Evolutionary conservation across 1,140 invertebrate species (phyloP).

Genomic region (Lasioglossum baleicum): DNA sequence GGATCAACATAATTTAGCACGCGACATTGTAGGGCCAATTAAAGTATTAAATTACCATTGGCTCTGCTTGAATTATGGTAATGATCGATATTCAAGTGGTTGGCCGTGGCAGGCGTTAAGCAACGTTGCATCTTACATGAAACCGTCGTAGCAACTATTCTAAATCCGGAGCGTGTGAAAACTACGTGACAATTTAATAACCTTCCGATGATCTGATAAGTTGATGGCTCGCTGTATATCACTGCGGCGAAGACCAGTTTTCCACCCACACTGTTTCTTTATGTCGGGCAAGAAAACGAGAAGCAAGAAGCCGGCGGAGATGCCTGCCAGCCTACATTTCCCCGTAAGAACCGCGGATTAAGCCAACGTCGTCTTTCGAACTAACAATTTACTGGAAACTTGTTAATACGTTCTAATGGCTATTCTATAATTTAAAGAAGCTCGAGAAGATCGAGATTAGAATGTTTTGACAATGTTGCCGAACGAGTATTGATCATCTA

Average conservation of each 20-base stretch:
- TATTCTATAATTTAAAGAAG: too few species aligned
- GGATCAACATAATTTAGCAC: background rate
- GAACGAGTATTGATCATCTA: too few species aligned
- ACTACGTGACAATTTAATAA: conserved; percentile 66
- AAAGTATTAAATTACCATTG: conserved; percentile 24
- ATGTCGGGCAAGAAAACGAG: conserved; percentile 16
- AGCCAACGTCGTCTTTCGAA: background rate
- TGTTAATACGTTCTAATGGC: too few species aligned
- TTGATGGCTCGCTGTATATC: conserved; percentile 42
- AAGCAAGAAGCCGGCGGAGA: conserved; percentile 21
- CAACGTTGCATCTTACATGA: conserved; percentile 9
- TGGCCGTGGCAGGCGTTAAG: background rate
- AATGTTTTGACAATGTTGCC: too few species aligned
- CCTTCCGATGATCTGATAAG: conserved; percentile 57
- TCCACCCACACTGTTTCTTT: conserved; percentile 55
- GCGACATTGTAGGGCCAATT: background rate
- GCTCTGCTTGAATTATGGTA: conserved; percentile 16
- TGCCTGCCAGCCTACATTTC: background rate
- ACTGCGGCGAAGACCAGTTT: conserved; percentile 44
- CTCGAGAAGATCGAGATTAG: too few species aligned
- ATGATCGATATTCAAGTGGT: conserved; percentile 3
- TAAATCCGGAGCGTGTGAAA: conserved; percentile 46
- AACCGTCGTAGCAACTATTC: conserved; percentile 11
- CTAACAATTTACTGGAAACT: too few species aligned
- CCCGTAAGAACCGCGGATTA: background rate